A percentile compares a stretch with the other conserved stretches of the same genome.
These are phyloP conservation scores for Albula goreensis DNA, from an alignment of 2,113 vertebrate genomes.

Conservation along the genomic window DNA sequence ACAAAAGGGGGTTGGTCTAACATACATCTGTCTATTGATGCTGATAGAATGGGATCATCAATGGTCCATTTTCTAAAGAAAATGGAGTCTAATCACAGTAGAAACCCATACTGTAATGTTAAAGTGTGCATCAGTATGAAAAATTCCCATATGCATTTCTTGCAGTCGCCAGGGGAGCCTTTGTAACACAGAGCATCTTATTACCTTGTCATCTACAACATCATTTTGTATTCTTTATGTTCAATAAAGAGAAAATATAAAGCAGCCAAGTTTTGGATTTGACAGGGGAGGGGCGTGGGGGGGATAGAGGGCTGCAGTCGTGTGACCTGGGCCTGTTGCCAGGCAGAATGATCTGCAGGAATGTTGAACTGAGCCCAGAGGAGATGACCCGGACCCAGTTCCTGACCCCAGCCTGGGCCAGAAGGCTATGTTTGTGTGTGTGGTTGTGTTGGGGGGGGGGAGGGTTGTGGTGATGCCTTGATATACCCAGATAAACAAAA, in stretches of 20 bases:
- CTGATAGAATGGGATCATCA: not conserved
- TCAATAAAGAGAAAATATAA: not conserved
- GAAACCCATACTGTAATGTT: not conserved
- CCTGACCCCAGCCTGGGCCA: conserved; percentile 10
- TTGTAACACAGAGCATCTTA: not conserved
- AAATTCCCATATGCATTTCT: not conserved
- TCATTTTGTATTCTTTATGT: not conserved
- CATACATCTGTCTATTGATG: not conserved
- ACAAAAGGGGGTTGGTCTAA: not conserved
- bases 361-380: conserved; percentile 41
- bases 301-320: not conserved
- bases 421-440: too few relatives aligned
- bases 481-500: not conserved
- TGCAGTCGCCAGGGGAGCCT: not conserved
- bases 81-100: not conserved
- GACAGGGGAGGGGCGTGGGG: not conserved
- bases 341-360: conserved; percentile 46
- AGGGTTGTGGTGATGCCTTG: not conserved
- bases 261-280: not conserved
- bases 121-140: not conserved
- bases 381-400: conserved; percentile 33
- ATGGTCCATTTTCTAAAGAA: not conserved
- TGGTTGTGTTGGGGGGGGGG: not conserved
- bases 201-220: not conserved
- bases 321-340: conserved; percentile 48